Conservation (phyloP, 2,113 vertebrate genomes). For the Clarias batrachus region DNA sequence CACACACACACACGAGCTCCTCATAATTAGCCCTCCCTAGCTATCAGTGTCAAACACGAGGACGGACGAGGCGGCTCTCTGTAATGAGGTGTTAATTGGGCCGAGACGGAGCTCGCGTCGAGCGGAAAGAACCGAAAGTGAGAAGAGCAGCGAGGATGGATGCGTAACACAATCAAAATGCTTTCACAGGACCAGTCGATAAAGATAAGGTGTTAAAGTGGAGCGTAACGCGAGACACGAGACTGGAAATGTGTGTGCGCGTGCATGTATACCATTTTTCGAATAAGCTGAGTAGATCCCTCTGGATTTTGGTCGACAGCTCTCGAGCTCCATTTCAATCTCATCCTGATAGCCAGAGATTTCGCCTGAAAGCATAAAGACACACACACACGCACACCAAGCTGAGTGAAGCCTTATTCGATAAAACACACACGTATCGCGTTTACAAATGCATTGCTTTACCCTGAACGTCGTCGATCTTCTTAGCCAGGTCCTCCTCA, state of each 20-base stretch:
- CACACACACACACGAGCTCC: neutral
- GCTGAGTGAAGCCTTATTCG: neutral
- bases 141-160: neutral
- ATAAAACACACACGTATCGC: neutral
- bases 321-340: constrained; percentile 90
- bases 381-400: neutral
- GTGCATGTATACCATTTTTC: constrained; percentile 73
- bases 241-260: neutral
- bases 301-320: constrained; percentile 81
- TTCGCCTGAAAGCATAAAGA: constrained; percentile 76
- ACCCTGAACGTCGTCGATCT: constrained; percentile 93
- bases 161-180: neutral
- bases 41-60: neutral
- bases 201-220: neutral
- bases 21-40: neutral
- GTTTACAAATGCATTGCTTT: constrained; percentile 40
- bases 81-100: constrained; percentile 30
- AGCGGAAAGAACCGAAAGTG: neutral
- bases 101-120: neutral
- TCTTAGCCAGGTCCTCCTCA: constrained; percentile 85
- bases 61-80: neutral
- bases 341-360: constrained; percentile 89
- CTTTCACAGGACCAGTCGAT: neutral
- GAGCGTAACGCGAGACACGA: neutral
- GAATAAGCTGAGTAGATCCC: constrained; percentile 81